Base-by-base conservation (phyloP, 2,888 invertebrate species). In the Andrena flavipes region DNA sequence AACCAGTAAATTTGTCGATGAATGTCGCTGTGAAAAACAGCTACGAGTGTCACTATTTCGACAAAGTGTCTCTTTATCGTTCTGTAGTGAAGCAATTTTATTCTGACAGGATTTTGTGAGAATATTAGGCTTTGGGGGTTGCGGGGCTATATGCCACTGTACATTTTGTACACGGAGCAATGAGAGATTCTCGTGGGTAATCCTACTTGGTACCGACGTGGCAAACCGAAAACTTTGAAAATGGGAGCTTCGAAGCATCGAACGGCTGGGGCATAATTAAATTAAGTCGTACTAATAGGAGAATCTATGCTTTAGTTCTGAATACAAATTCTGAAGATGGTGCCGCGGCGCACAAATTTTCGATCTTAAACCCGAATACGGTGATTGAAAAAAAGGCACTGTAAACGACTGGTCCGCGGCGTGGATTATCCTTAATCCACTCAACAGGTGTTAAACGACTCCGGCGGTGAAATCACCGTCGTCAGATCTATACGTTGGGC, bases 401-500 rank as follows among this genome's bases (percentile, higher is more conserved):
- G 42, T 42, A 42, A 42, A 16, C 42, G n/a, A 80, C 23, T 13
- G 20, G 54, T 33, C 54, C 23, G 54, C 26, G 42, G n/a, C 30
- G 10, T n/a, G 29, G 26, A 76, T 20, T n/a, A 4, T 26, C 20
- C 49, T 0, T 33, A 26, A 64, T 42, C 16, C 67, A 26, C 67
- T 81, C 33, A 23, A 33, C n/a, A 76, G 23, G 69, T 33, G 6
- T 76, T 42, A 42, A 54, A 16, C 29, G 51, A 71, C 10, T 23
- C 42, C 54, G 65, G 26, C 60, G 63, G 8, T 42, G 42, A 13
- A 42, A 29, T n/a, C 16, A 71, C n/a, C 29, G 42, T 69, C 59
- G 49, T 48, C 63, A 70, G 76, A 82, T 23, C 78, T 48, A 48
- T 87, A 82, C 80, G 89, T 93, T 93, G 92, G 93, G 93, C 92